Evolutionary conservation across 1,140 invertebrate species (phyloP).

Genomic region (Caenorhabditis latens): DNA sequence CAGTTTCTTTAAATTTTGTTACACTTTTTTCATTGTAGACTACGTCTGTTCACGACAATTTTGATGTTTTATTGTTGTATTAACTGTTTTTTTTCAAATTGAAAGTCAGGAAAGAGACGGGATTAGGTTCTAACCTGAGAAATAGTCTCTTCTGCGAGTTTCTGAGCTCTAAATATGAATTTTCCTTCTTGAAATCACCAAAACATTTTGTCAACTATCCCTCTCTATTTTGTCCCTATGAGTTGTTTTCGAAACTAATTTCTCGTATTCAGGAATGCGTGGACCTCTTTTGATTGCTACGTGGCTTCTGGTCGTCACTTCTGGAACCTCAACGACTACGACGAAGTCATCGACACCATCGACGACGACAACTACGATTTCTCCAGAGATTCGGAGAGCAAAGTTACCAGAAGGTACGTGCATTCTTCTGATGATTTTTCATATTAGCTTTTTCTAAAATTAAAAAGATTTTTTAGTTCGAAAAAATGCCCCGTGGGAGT

Average conservation of each 20-base stretch:
- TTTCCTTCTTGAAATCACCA: neutral
- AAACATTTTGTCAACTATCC: neutral
- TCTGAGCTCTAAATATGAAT: too few species aligned
- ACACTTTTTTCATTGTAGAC: neutral
- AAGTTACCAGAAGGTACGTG: slow-evolving; percentile 1
- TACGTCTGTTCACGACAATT: neutral
- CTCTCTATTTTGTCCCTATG: too few species aligned
- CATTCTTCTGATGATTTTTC: too few species aligned
- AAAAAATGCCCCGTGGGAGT: slow-evolving; percentile 49
- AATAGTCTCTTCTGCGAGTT: too few species aligned
- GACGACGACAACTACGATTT: slow-evolving; percentile 12
- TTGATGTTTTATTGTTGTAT: neutral
- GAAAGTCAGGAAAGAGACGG: too few species aligned
- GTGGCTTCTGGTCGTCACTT: neutral
- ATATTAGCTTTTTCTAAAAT: too few species aligned
- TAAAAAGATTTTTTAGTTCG: neutral
- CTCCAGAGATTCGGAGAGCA: slow-evolving; percentile 4
- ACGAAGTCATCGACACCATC: neutral
- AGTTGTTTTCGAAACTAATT: neutral
- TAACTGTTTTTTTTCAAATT: too few species aligned
- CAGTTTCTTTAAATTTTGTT: neutral
- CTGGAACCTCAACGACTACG: neutral
- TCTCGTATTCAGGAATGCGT: neutral
- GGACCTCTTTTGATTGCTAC: neutral
- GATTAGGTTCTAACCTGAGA: too few species aligned